Base-by-base conservation (phyloP, 2,113 vertebrate species). In the Nanorana parkeri region DNA sequence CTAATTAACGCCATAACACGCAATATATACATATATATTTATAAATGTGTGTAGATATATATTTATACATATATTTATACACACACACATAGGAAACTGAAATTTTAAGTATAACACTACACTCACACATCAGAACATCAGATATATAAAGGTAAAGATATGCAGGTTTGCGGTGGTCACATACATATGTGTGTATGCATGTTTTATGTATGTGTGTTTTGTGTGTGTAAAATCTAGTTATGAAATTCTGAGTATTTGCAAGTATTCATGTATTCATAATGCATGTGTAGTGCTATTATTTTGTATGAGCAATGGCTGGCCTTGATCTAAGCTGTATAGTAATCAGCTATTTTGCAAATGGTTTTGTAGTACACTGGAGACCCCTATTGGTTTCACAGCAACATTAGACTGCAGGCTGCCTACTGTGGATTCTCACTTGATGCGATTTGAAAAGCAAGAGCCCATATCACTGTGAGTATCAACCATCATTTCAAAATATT, bases 341-440 rank as follows among this genome's bases (percentile, higher is more conserved):
- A 90, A 90, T 89, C 86, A 85, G 89, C 78, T 41, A 52, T 51
- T 61, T 74, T 81, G 68, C n/a, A 32, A 68, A 32, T 51, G 83
- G 84, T 92, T 97, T 86, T 92, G 90, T 93, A 92, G 93, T 96
- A 92, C 94, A 96, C 94, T 93, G 95, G 96, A 94, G 96, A 94
- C 97, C 95, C 94, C 96, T 97, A 90, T 97, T 90, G 96, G 95
- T 90, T 80, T 82, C 75, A 85, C 19, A 67, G 51, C 23, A 67
- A 75, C 67, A 82, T 67, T 75, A 73, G 47, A 55, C 19, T 52
- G 36, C 16, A 47, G 63, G 51, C 26, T 67, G 23, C 29, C 17
- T 74, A 55, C 26, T 29, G 56, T 60, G 54, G 29, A 29, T 58
- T 74, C 54, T 54, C 21, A 55, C 19, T 74, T 74, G 6, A 17